These are phyloP conservation scores for Trichogramma pretiosum DNA, from an alignment of 1,140 invertebrate species.

Conservation along the genomic window DNA sequence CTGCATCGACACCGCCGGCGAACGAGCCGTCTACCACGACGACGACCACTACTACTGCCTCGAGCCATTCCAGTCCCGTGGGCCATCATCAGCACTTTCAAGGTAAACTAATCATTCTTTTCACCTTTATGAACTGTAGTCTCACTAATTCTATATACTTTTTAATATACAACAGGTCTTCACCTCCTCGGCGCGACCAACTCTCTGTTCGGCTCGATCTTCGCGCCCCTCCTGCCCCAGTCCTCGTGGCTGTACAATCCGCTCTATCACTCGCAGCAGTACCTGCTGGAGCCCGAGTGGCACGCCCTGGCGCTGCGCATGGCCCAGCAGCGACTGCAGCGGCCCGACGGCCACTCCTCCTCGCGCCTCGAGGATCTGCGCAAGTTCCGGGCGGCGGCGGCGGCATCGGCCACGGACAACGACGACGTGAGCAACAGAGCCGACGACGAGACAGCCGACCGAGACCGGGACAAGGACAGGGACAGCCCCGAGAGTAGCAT, in stretches of 20 bases:
- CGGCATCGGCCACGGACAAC: conserved; percentile 30
- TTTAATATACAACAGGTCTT: conserved; percentile 28
- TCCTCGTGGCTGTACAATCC: conserved; percentile 42
- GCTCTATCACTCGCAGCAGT: conserved; percentile 40
- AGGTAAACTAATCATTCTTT: conserved; percentile 24
- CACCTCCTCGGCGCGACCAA: conserved; percentile 39
- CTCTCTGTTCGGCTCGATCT: conserved; percentile 42
- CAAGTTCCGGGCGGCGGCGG: conserved; percentile 33
- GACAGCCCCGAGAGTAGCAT: conserved; percentile 42
- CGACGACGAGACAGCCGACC: conserved; percentile 24
- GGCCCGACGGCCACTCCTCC: conserved; percentile 31
- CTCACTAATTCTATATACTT: background rate
- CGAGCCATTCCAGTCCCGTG: conserved; percentile 37
- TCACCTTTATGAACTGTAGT: background rate
- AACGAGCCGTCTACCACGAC: conserved; percentile 27
- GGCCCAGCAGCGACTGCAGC: conserved; percentile 41
- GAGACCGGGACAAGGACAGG: conserved; percentile 35
- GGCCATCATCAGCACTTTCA: conserved; percentile 41
- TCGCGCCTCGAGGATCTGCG: conserved; percentile 34
- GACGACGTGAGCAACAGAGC: conserved; percentile 31
- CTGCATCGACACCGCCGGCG: conserved; percentile 31
- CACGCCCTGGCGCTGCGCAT: conserved; percentile 40
- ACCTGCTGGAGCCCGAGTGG: conserved; percentile 41
- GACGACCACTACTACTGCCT: conserved; percentile 28
- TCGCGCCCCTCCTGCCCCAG: conserved; percentile 39